Evolutionary conservation across 2,888 invertebrate genomes (phyloP).

Genomic region (Philaethria dido): DNA sequence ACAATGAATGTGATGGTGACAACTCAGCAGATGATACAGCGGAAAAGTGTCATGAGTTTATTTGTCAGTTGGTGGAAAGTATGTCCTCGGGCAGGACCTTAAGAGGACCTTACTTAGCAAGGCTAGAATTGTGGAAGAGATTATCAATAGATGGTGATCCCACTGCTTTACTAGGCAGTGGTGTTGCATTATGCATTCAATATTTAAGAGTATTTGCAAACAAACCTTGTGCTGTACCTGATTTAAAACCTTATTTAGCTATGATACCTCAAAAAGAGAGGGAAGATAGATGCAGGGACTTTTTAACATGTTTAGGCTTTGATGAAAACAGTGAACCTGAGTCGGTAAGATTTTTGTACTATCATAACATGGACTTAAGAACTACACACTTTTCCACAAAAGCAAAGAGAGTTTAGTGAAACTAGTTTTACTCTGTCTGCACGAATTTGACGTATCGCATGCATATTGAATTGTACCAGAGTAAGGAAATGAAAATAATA

Average conservation of each 20-base stretch:
- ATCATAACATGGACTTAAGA: too few relatives aligned
- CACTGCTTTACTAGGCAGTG: slow-evolving; percentile 83
- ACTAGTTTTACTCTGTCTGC: too few relatives aligned
- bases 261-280: slow-evolving; percentile 87
- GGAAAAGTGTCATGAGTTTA: slow-evolving; percentile 76
- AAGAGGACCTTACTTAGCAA: slow-evolving; percentile 93
- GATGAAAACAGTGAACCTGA: slow-evolving; percentile 86
- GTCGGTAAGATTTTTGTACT: slow-evolving; percentile 84
- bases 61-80: slow-evolving; percentile 79
- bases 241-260: slow-evolving; percentile 89
- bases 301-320: slow-evolving; percentile 86
- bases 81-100: slow-evolving; percentile 77
- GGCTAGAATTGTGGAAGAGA: slow-evolving; percentile 89
- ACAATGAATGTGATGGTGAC: slow-evolving; percentile 54
- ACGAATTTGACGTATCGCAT: too few relatives aligned
- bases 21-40: slow-evolving; percentile 67
- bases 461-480: too few relatives aligned
- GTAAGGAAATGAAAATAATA: too few relatives aligned
- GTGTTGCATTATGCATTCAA: slow-evolving; percentile 87
- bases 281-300: slow-evolving; percentile 82
- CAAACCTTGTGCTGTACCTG: slow-evolving; percentile 93
- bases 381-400: too few relatives aligned
- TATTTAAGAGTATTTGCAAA: slow-evolving; percentile 93
- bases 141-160: slow-evolving; percentile 83
- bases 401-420: too few relatives aligned